Base-by-base conservation (phyloP, 2,113 vertebrate genomes). In the Galemys pyrenaicus region DNA sequence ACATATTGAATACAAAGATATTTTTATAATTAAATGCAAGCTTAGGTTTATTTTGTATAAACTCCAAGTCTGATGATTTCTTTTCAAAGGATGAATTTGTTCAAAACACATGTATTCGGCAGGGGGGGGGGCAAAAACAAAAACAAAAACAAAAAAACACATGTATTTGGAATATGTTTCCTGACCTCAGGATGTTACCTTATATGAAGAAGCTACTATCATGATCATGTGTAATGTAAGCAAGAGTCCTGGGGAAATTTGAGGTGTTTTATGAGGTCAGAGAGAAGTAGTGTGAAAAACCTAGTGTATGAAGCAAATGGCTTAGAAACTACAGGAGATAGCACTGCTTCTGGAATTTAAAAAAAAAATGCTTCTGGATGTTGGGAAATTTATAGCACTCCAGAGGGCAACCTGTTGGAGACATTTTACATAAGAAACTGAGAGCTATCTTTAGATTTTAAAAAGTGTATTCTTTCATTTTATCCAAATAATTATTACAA, bases 91-190 rank as follows among this genome's bases (percentile, higher is more conserved):
- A 89, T n/a, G 87, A 16, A 79, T 75, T 74, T 89, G 75, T 79
- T 88, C 26, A n/a, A n/a, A n/a, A n/a, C n/a, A n/a, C n/a, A n/a
- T n/a, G n/a, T n/a, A n/a, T n/a, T n/a, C n/a, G n/a, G n/a, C n/a
- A n/a, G n/a, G n/a, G n/a, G n/a, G n/a, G n/a, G n/a, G n/a, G n/a
- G n/a, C n/a, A n/a, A n/a, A n/a, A n/a, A n/a, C n/a, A n/a, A n/a
- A n/a, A n/a, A n/a, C n/a, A n/a, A n/a, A n/a, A n/a, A n/a, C n/a
- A n/a, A n/a, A n/a, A 81, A 81, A 46, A 89, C 32, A 80, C 9
- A 30, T 73, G 28, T 77, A 67, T 89, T 86, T 91, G 30, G 49
- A 90, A 70, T 90, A 37, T 91, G 58, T 82, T 94, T 91, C 54
- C 82, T 51, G 37, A 49, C 19, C 12, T 81, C 81, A 82, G 44